Conservation (phyloP, 2,888 invertebrate genomes). For the Plebejus anna region DNA sequence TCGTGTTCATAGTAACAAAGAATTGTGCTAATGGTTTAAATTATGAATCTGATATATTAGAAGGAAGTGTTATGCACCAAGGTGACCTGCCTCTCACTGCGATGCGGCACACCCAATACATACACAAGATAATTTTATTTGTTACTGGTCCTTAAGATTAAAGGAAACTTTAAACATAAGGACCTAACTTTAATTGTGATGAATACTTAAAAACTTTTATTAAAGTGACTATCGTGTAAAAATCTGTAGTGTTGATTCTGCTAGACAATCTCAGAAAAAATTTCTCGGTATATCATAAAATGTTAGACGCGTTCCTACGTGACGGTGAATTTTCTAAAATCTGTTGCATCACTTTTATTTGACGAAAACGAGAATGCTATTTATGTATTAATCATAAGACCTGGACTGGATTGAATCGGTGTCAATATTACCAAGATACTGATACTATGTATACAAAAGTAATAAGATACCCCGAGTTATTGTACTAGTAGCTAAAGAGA, state of each 20-base stretch:
- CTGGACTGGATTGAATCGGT: background rate
- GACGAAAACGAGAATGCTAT: too few relatives aligned
- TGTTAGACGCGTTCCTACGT: too few relatives aligned
- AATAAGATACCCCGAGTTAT: background rate
- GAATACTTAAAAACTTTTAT: too few relatives aligned
- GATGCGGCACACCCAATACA: constrained; percentile 45
- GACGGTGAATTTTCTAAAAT: background rate
- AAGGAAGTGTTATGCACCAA: constrained; percentile 52
- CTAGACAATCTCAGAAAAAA: too few relatives aligned
- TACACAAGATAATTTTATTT: constrained; percentile 39
- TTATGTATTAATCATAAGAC: background rate
- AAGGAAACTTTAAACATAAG: too few relatives aligned
- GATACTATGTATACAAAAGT: background rate
- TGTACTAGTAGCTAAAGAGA: constrained; percentile 31
- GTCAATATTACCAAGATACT: too few relatives aligned
- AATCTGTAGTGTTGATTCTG: too few relatives aligned
- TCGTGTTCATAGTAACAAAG: background rate
- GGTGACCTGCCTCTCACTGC: constrained; percentile 52
- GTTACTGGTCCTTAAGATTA: background rate
- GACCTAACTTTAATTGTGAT: too few relatives aligned
- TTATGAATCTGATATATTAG: constrained; percentile 42
- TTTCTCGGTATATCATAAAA: too few relatives aligned
- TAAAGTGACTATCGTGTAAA: too few relatives aligned
- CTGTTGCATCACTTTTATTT: too few relatives aligned
- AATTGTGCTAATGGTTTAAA: constrained; percentile 30